phyloP scores from a whole-genome alignment of 1,140 invertebrate species.

The Drosophila prosaltans region DNA sequence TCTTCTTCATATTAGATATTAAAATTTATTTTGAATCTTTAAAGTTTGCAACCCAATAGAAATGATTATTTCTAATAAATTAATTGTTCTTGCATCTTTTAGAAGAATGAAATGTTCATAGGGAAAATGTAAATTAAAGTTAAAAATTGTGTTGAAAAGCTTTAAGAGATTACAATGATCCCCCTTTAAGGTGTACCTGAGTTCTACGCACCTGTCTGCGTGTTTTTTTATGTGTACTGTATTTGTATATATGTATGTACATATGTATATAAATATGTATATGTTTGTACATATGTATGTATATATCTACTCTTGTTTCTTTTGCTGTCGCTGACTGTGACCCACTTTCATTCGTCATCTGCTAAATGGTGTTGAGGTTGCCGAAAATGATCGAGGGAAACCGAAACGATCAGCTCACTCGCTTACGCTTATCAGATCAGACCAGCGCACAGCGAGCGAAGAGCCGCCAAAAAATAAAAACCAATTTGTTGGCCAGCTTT shows the following conservation, averaged over 20 bases:
- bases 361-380: conserved; percentile 1
- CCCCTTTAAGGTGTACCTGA: neutral
- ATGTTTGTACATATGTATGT: neutral
- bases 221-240: neutral
- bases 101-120: too few relatives aligned
- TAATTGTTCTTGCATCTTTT: too few relatives aligned
- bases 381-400: conserved; percentile 12
- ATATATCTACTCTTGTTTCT: neutral
- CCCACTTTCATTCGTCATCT: conserved; percentile 34
- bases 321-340: conserved; percentile 17
- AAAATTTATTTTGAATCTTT: too few relatives aligned
- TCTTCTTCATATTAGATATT: too few relatives aligned
- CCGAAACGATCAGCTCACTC: neutral
- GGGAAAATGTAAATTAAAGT: too few relatives aligned
- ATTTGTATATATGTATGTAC: neutral
- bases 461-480: conserved; percentile 22
- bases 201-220: neutral
- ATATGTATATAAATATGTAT: neutral
- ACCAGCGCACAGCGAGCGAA: neutral
- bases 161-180: too few relatives aligned
- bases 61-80: too few relatives aligned
- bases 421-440: conserved; percentile 31
- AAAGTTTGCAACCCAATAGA: too few relatives aligned
- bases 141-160: too few relatives aligned
- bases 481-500: conserved; percentile 30